A percentile compares a stretch with the other conserved stretches of the same genome.
These are phyloP conservation scores for Penaeus japonicus DNA, from an alignment of 1,140 invertebrate genomes.

Conservation along the genomic window DNA sequence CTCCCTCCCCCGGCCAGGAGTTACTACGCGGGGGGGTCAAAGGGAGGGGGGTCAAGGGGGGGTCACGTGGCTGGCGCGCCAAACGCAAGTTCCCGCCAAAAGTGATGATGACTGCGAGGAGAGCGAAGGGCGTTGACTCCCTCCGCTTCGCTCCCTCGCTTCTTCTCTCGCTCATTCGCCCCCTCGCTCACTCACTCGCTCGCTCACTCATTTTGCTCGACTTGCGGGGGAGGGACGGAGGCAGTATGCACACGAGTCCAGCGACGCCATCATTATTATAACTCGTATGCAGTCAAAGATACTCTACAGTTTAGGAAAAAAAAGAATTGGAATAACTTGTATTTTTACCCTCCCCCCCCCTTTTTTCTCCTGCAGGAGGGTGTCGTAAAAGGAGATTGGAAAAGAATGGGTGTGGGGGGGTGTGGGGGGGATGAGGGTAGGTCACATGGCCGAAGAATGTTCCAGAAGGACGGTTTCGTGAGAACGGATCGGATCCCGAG, in stretches of 20 bases:
- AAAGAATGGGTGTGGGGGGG: neutral
- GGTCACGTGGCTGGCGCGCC: conserved; percentile 45
- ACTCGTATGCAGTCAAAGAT: too few relatives aligned
- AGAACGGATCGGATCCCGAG: neutral
- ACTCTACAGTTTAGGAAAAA: neutral
- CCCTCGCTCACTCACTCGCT: too few relatives aligned
- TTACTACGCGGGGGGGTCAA: conserved; percentile 25
- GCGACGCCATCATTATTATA: too few relatives aligned
- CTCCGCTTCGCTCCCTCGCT: neutral
- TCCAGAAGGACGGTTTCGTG: conserved; percentile 23
- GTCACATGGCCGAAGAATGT: conserved; percentile 30
- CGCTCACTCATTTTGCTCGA: too few relatives aligned
- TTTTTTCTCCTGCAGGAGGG: too few relatives aligned
- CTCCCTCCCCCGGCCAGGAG: neutral
- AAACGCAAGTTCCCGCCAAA: conserved; percentile 47
- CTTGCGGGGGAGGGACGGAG: too few relatives aligned
- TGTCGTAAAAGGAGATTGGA: too few relatives aligned
- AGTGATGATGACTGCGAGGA: conserved; percentile 10
- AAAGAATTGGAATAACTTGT: neutral
- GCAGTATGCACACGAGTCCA: too few relatives aligned
- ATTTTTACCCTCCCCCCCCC: too few relatives aligned
- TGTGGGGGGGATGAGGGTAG: neutral
- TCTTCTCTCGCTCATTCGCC: too few relatives aligned
- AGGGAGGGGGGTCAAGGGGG: neutral
- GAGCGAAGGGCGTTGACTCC: conserved; percentile 36